Evolutionary conservation across 1,140 invertebrate species (phyloP), one percentile per base, ranked within the genome.

Genomic region (Magallana gigas): DNA sequence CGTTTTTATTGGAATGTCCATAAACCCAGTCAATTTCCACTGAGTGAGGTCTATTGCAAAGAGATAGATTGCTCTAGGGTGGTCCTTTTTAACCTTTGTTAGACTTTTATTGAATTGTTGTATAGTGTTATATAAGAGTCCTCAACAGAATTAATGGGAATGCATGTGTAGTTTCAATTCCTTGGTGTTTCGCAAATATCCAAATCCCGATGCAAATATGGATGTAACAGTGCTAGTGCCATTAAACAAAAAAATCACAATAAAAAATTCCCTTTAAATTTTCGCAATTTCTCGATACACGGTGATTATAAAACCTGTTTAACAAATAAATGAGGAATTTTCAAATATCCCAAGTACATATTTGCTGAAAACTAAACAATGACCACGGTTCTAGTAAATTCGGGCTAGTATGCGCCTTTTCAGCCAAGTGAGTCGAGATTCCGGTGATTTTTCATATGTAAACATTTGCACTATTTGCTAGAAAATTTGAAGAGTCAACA

Each of bases 401-500:
- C 68, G 68, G 68, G 36, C 68, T 76, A 29, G 23, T 18, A 29
- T 76, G 68, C 68, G 8, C 36, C 68, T 76, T 29, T 76, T 76
- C 68, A 76, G 23, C 23, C 68, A 12, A 76, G 68, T 76, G 68
- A 76, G 68, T 76, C 23, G 23, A 76, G 68, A 76, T 76, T 76
- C 23, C 68, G 18, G 68, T 36, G 8, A 76, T 76, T 76, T 29
- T 76, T 18, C 36, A 12, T 29, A 76, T 29, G 68, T 48, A 76
- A 76, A 76, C 36, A 76, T 12, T 76, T 29, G 68, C 9, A 76
- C 68, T 76, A 76, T 76, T 76, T 76, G 68, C 18, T 23, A 29
- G 68, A 76, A 76, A 76, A 76, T 76, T 36, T 76, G 36, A 18
- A 76, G 68, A 76, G 68, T 76, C 23, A 76, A 76, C 68, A 76